These are phyloP conservation scores for Trichosurus vulpecula DNA, from an alignment of 2,797 vertebrate species.

Conservation along the genomic window DNA sequence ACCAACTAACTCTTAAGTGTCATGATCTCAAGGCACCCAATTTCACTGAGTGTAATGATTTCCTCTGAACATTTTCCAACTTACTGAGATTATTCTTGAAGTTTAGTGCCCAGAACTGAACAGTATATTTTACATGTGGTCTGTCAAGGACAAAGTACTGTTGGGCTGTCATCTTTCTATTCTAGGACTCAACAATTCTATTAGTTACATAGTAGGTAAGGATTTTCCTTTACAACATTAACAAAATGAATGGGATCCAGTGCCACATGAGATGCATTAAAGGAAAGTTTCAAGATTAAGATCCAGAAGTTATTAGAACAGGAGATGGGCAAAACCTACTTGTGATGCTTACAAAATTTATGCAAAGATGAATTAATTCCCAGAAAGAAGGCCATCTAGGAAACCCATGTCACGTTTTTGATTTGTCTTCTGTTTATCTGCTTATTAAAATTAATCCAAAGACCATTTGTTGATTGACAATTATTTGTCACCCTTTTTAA, in stretches of 20 bases:
- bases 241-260: not conserved
- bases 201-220: not conserved
- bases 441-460: conserved; percentile 47
- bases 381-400: conserved; percentile 64
- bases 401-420: conserved; percentile 55
- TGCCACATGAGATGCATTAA: not conserved
- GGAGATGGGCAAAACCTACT: conserved; percentile 65
- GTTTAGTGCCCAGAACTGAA: not conserved
- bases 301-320: not conserved
- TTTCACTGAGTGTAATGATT: not conserved
- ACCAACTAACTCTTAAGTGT: not conserved
- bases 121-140: not conserved
- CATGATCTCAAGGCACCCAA: too few relatives aligned
- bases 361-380: conserved; percentile 65
- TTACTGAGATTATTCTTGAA: not conserved
- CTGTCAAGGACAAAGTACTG: not conserved
- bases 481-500: conserved; percentile 1
- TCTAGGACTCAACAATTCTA: not conserved
- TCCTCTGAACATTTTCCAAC: not conserved
- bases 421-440: conserved; percentile 62
- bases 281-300: not conserved
- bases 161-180: not conserved
- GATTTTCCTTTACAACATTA: not conserved
- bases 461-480: conserved; percentile 68
- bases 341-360: conserved; percentile 73